Base-by-base conservation (phyloP, 2,888 invertebrate genomes). In the Metacarcinus magister region DNA sequence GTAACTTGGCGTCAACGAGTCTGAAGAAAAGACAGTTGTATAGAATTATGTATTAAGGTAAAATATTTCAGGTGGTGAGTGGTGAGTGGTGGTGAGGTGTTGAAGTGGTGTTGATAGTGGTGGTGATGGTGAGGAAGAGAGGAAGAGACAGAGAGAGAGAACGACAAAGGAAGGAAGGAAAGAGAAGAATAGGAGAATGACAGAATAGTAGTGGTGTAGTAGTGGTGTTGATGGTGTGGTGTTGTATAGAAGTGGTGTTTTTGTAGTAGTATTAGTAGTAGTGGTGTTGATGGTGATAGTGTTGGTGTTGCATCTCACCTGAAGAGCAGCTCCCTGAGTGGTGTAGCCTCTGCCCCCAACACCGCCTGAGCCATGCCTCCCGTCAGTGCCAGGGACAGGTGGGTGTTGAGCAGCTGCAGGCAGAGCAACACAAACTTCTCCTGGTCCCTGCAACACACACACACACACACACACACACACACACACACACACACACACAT, bases 371-470 rank as follows among this genome's bases (percentile, higher is more conserved):
- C 97, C 93, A 98, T 97, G 91, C 98, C 98, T 75, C 98, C 98
- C 96, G 97, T 98, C 90, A 98, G 97, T 92, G 98, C 98, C 96
- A 98, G 97, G 89, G 98, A 98, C 96, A 98, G 97, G 97, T 98
- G 98, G 3, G 98, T 98, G 96, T 98, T 98, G 23, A 98, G 97
- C 92, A 98, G 97, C 97, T 98, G 98, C 95, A 98, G 97, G 97
- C 98, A 98, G 48, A 98, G 97, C 95, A 98, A 97, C 16, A 98
- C 98, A 97, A 98, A 98, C 96, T 98, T 97, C 96, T 98, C 98
- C 97, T 98, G 98, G 93, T 98, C 98, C 90, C 98, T 98, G 97
- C 67, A 97, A 95, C 46, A 96, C 97, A 96, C 2, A 67, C 75
- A 23, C 75, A 67, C 16, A n/a, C 75, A 67, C 75, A 67, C n/a